A percentile compares a stretch with the other conserved stretches of the same genome.
phyloP scores from a whole-genome alignment of 2,113 vertebrate species.

The Oceanites oceanicus region DNA sequence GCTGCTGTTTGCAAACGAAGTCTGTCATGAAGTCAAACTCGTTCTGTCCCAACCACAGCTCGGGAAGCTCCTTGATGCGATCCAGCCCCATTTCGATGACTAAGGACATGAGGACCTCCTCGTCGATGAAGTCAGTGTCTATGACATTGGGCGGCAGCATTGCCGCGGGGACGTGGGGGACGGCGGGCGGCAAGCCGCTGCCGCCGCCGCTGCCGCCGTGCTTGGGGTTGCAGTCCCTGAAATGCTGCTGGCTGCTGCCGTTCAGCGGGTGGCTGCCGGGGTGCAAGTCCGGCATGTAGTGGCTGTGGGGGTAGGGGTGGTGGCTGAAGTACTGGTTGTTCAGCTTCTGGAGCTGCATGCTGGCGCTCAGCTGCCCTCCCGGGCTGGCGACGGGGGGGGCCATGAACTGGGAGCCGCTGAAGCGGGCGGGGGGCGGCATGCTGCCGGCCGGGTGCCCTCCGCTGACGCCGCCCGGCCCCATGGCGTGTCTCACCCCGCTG shows the following conservation, averaged over 20 bases:
- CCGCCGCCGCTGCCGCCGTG: conserved; percentile 66
- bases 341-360: conserved; percentile 90
- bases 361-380: conserved; percentile 84
- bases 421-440: conserved; percentile 79
- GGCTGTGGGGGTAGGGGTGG: conserved; percentile 82
- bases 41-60: conserved; percentile 90
- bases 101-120: conserved; percentile 90
- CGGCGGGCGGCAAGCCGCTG: conserved; percentile 72
- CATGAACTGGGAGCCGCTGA: conserved; percentile 83
- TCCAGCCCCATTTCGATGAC: conserved; percentile 91
- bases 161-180: conserved; percentile 82
- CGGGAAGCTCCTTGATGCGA: conserved; percentile 89
- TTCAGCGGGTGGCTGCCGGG: conserved; percentile 83
- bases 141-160: conserved; percentile 92
- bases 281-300: conserved; percentile 89
- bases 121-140: conserved; percentile 91
- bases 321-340: conserved; percentile 90
- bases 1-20: conserved; percentile 91
- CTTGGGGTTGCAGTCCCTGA: conserved; percentile 85
- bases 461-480: conserved; percentile 80
- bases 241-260: conserved; percentile 84
- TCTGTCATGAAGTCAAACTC: conserved; percentile 92
- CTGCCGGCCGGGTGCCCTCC: conserved; percentile 78
- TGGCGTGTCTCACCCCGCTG: conserved; percentile 80
- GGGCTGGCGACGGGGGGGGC: conserved; percentile 75